A percentile compares a stretch with the other conserved stretches of the same genome.
phyloP scores from a whole-genome alignment of 2,888 invertebrate genomes.

The Sclerodermus sp. region DNA sequence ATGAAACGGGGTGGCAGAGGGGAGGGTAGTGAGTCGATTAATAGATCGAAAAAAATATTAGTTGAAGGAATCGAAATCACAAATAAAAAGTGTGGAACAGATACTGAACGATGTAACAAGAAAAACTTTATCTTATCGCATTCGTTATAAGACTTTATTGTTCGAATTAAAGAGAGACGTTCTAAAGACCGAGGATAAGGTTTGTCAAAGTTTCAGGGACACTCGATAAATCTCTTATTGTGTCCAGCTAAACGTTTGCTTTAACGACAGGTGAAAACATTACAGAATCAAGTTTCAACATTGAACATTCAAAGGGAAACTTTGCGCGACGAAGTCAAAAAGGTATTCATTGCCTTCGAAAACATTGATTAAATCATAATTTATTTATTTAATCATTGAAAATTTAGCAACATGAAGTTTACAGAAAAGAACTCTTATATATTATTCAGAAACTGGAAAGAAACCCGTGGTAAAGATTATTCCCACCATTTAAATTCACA shows the following conservation, averaged over 20 bases:
- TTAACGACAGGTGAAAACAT: conserved; percentile 26
- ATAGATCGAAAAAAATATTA: conserved; percentile 5
- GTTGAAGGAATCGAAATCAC: conserved; percentile 22
- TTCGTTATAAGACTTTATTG: conserved; percentile 32
- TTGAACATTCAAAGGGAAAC: conserved; percentile 29
- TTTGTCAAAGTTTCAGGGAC: conserved; percentile 17
- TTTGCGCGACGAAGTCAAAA: conserved; percentile 29
- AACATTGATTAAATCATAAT: neutral
- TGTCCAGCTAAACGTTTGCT: neutral
- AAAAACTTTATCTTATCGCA: conserved; percentile 22
- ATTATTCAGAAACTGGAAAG: conserved; percentile 22
- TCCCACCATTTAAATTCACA: no score
- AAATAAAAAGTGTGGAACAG: conserved; percentile 29
- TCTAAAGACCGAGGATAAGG: conserved; percentile 37
- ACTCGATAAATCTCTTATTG: neutral
- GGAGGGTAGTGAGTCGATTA: no score
- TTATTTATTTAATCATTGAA: neutral
- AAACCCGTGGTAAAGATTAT: neutral
- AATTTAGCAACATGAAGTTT: conserved; percentile 27
- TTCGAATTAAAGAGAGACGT: conserved; percentile 38
- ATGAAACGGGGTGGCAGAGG: neutral
- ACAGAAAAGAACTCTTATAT: conserved; percentile 26
- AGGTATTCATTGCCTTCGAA: conserved; percentile 21
- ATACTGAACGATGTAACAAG: conserved; percentile 26
- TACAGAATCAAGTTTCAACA: conserved; percentile 28